These are phyloP conservation scores for Chironomus striatipennis DNA, from an alignment of 1,140 invertebrate species.

Conservation along the genomic window DNA sequence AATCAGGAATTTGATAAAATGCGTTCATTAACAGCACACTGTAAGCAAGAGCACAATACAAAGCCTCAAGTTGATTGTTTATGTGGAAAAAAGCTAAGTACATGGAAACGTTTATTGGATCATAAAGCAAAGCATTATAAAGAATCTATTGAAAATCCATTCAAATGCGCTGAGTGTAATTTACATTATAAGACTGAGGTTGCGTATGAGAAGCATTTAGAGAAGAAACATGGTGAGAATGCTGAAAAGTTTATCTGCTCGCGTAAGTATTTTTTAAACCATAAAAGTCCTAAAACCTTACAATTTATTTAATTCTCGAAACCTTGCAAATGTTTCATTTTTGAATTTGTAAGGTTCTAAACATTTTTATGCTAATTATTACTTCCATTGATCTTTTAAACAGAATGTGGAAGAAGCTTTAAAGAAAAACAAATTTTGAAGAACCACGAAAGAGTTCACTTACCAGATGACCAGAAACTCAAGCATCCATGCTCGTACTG, in stretches of 20 bases:
- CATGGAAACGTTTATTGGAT: neutral
- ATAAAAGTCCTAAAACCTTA: no score
- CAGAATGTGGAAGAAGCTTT: neutral
- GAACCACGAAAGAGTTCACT: conserved; percentile 39
- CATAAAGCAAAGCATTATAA: neutral
- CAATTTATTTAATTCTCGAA: no score
- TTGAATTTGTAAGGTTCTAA: no score
- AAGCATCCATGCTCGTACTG: conserved; percentile 38
- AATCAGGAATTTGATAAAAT: neutral
- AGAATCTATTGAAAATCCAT: neutral
- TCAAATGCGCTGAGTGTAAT: neutral
- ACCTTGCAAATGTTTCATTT: no score
- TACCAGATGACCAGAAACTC: conserved; percentile 38
- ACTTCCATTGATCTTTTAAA: no score
- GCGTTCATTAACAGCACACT: neutral
- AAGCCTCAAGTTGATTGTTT: neutral
- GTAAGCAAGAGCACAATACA: neutral
- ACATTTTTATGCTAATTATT: no score
- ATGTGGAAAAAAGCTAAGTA: neutral
- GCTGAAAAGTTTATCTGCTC: neutral
- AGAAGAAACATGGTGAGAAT: neutral
- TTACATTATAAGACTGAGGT: neutral
- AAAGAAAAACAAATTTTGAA: conserved; percentile 23
- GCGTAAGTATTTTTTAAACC: neutral
- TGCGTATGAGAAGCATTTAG: neutral